Conservation (phyloP, 2,888 invertebrate species). For the Strigamia transsilvanica region DNA sequence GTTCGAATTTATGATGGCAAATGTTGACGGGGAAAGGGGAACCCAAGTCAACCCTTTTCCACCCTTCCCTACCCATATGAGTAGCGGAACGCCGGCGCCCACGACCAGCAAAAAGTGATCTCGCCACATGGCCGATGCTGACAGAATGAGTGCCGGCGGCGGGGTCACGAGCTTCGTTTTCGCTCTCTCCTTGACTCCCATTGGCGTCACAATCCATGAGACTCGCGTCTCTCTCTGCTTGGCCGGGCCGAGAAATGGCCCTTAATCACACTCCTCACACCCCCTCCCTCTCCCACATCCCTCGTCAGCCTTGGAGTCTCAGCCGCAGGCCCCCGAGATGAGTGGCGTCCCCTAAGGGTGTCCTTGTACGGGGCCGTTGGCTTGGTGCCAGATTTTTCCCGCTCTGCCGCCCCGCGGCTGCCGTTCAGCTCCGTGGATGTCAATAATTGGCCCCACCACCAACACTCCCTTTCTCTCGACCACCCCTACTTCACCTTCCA, state of each 20-base stretch:
- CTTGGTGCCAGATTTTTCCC: slow-evolving; percentile 46
- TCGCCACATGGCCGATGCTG: slow-evolving; percentile 47
- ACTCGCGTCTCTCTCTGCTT: slow-evolving; percentile 48
- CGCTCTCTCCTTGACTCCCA: slow-evolving; percentile 55
- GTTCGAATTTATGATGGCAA: slow-evolving; percentile 43
- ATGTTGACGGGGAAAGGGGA: slow-evolving; percentile 47
- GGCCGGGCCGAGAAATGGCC: slow-evolving; percentile 48
- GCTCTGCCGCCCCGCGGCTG: slow-evolving; percentile 48
- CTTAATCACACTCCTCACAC: slow-evolving; percentile 21
- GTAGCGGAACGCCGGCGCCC: slow-evolving; percentile 45
- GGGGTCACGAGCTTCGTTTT: slow-evolving; percentile 49
- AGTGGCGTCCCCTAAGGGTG: slow-evolving; percentile 45
- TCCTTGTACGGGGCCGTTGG: slow-evolving; percentile 48
- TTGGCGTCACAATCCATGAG: slow-evolving; percentile 48
- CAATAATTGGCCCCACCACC: slow-evolving; percentile 44
- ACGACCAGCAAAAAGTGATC: slow-evolving; percentile 48
- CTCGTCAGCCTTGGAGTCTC: slow-evolving; percentile 36
- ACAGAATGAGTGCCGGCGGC: slow-evolving; percentile 46
- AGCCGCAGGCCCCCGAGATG: slow-evolving; percentile 46
- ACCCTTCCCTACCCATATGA: slow-evolving; percentile 27
- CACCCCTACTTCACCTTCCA: not conserved
- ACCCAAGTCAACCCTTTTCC: slow-evolving; percentile 34
- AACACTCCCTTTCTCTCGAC: not conserved
- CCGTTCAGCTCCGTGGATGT: slow-evolving; percentile 47
- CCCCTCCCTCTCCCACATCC: slow-evolving; percentile 1